Conservation (phyloP, 1,140 invertebrate genomes). For the Nautilus pompilius region DNA sequence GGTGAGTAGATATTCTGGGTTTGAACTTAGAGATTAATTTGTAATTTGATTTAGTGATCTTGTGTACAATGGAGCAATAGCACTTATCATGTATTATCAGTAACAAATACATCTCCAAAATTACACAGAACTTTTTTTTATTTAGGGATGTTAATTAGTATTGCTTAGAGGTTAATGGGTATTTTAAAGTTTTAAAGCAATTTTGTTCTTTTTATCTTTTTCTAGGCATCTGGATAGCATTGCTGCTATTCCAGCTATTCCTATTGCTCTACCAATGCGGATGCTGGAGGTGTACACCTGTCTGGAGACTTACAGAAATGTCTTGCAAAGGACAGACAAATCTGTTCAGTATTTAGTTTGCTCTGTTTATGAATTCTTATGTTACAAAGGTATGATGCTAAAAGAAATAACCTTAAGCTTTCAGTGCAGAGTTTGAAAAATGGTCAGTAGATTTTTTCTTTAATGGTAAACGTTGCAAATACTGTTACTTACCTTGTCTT, state of each 20-base stretch:
- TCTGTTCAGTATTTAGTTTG: neutral
- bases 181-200: neutral
- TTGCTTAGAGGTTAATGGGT: neutral
- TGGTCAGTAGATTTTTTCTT: too few species aligned
- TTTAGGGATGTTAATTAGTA: neutral
- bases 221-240: slow-evolving; percentile 37
- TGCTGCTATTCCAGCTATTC: slow-evolving; percentile 39
- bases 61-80: neutral
- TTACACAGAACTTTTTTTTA: neutral
- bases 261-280: slow-evolving; percentile 72
- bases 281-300: slow-evolving; percentile 76
- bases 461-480: too few species aligned
- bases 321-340: neutral
- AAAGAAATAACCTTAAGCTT: too few species aligned
- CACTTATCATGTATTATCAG: neutral
- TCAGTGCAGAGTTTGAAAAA: too few species aligned
- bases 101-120: neutral
- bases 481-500: too few species aligned
- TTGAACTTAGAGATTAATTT: neutral
- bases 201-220: neutral
- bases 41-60: neutral
- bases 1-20: too few species aligned
- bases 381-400: slow-evolving; percentile 9
- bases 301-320: slow-evolving; percentile 55
- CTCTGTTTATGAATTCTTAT: neutral